Evolutionary conservation across 2,888 invertebrate species (phyloP), one percentile per base, ranked within the genome.

Genomic region (Meiosimyza decipiens): DNA sequence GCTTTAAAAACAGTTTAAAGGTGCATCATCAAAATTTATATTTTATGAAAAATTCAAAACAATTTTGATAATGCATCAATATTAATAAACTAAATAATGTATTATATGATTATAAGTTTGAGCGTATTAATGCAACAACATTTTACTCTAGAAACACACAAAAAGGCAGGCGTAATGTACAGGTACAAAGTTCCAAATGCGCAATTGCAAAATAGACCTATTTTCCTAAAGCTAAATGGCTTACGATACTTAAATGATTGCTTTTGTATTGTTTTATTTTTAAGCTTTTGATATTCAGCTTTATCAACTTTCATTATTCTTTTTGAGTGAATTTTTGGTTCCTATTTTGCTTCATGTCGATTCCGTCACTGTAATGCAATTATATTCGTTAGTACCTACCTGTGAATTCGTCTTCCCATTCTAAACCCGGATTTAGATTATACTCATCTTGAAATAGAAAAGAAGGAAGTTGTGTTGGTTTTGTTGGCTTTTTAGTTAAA

Each of bases 371-470:
- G 84, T 79, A 73, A 76, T 73, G 72, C 77, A 74, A 76, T 71
- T 73, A 77, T 77, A 80, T 77, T 76, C 76, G 76, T 79, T 82
- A 82, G 85, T 86, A 87, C 96, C 95, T 97, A 97, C 97, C 96
- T 97, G 96, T 95, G 91, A 97, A 97, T 91, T 97, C 97, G 95
- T 97, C 97, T 93, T 97, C 97, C 97, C 97, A 97, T 91, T 97
- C 97, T 96, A 97, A 96, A 95, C 95, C 95, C 92, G 96, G 96
- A 93, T 96, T 96, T 93, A 96, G 95, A 96, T 96, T 96, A 95
- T 96, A 96, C 92, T 96, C 96, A 93, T 96, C 96, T 96, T 95
- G 94, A 94, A 84, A 93, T 78, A 78, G 75, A 79, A 78, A 77
- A 77, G 74, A 75, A 77, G 74, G 76, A 76, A 72, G 73, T 55